phyloP scores from a whole-genome alignment of 2,888 invertebrate species.

The Germaria angustata region DNA sequence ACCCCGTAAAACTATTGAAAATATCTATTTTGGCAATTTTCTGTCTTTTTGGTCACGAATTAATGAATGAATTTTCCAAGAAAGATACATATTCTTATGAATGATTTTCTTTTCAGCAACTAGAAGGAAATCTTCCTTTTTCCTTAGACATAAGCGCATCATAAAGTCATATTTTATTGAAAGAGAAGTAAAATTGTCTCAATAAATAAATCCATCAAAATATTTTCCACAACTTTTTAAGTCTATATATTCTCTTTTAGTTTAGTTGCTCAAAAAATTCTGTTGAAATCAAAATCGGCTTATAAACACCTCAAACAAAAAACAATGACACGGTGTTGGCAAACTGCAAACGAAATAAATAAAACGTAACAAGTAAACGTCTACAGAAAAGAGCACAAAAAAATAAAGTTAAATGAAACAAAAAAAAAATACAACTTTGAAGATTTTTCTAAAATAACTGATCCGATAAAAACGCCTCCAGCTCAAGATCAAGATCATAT shows the following conservation, averaged over 20 bases:
- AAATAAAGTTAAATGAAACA: neutral
- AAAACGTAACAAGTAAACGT: neutral
- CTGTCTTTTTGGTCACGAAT: too few species aligned
- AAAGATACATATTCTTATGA: neutral
- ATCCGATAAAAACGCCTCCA: slow-evolving; percentile 66
- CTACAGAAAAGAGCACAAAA: slow-evolving; percentile 19
- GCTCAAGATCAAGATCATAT: slow-evolving; percentile 58
- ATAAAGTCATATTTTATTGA: slow-evolving; percentile 71
- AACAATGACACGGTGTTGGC: slow-evolving; percentile 66
- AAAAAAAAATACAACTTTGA: slow-evolving; percentile 46
- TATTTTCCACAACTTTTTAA: slow-evolving; percentile 72
- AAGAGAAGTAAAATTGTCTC: slow-evolving; percentile 69
- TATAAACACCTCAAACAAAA: slow-evolving; percentile 69
- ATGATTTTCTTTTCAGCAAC: neutral
- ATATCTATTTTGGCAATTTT: too few species aligned
- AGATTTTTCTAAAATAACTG: slow-evolving; percentile 48
- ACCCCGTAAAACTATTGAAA: too few species aligned
- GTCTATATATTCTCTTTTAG: slow-evolving; percentile 35
- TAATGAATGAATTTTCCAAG: slow-evolving; percentile 26
- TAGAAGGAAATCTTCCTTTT: neutral
- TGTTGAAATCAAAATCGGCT: slow-evolving; percentile 75
- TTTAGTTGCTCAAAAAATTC: slow-evolving; percentile 67
- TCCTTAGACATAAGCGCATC: slow-evolving; percentile 62
- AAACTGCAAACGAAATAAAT: slow-evolving; percentile 44
- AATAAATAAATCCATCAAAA: slow-evolving; percentile 72